Evolutionary conservation across 1,140 invertebrate species (phyloP).

Genomic region (Helicoverpa zea): DNA sequence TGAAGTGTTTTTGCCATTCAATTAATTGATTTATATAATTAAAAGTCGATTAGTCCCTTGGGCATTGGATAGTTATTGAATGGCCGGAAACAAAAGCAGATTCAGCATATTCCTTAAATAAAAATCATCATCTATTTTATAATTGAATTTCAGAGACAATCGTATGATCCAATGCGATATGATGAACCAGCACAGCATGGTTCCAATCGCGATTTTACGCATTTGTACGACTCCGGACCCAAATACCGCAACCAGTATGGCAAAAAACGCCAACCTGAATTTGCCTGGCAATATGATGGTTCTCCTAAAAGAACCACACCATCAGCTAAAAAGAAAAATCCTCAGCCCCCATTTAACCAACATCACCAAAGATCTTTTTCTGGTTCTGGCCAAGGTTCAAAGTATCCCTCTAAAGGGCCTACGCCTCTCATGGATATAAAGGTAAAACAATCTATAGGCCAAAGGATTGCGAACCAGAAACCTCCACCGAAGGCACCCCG

Average conservation of each 20-base stretch:
- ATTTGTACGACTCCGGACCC: slow-evolving; percentile 53
- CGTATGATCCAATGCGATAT: slow-evolving; percentile 47
- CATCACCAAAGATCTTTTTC: slow-evolving; percentile 14
- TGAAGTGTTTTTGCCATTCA: slow-evolving; percentile 7
- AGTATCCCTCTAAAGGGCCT: not conserved
- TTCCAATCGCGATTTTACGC: slow-evolving; percentile 49
- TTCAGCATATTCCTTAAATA: slow-evolving; percentile 18
- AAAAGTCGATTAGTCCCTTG: slow-evolving; percentile 1
- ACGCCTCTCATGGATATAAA: slow-evolving; percentile 43
- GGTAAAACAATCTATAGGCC: slow-evolving; percentile 36
- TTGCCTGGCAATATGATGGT: slow-evolving; percentile 49
- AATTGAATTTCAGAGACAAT: slow-evolving; percentile 71
- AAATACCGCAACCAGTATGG: slow-evolving; percentile 44
- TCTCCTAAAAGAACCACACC: slow-evolving; percentile 45
- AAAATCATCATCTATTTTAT: slow-evolving; percentile 33
- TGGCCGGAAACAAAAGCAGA: not conserved
- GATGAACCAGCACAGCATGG: slow-evolving; percentile 15
- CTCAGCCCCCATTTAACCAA: slow-evolving; percentile 45
- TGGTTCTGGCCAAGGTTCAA: not conserved
- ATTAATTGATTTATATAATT: slow-evolving; percentile 10
- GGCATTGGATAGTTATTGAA: not conserved
- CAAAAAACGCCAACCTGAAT: slow-evolving; percentile 53
- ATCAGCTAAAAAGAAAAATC: slow-evolving; percentile 35
- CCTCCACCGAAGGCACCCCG: not conserved
- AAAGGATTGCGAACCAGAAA: slow-evolving; percentile 36